Base-by-base conservation (phyloP, 23 tunicate species). In the Styela clava region DNA sequence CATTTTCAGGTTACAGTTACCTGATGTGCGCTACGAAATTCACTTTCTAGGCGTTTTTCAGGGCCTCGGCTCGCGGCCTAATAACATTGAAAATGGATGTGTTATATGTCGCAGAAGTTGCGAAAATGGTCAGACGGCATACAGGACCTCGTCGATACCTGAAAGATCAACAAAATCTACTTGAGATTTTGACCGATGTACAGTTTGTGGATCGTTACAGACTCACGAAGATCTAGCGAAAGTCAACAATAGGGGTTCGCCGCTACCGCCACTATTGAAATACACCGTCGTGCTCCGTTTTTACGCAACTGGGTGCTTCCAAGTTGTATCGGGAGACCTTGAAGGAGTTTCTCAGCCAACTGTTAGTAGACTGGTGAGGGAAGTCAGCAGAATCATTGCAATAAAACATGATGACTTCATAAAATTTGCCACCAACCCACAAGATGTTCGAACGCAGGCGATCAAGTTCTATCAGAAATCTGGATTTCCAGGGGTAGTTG, bases 401-500 rank as follows among this genome's bases (percentile, higher is more conserved):
- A 83, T 29, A 28, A 36, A 69, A 19, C 29, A 61, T 25, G 24
- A 1, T 20, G 21, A 52, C 16, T 83, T 83, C 64, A 81, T 86
- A 30, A 35, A 74, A 36, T 86, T 81, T 74, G 85, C 91, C 2
- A 24, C 65, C 16, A 62, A 25, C 31, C 33, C 34, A 23, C 23
- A 34, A 28, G 28, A 74, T 1, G 23, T 20, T 30, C 16, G 5
- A 22, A 5, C 29, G 3, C 74, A 82, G 61, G 61, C 20, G 27
- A 19, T 21, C 20, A 35, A 56, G 3, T 87, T 87, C 68, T 37
- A 65, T 52, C 21, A 22, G 3, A 63, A 71, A 22, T 80, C 84
- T 31, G 81, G 74, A 16, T 83, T 88, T 35, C 88, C 94, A 2
- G 31, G 31, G 62, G 80, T 83, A 1, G 33, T 88, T 23, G 94